phyloP scores from a whole-genome alignment of 2,888 invertebrate species.

The Lochmaea crataegi region DNA sequence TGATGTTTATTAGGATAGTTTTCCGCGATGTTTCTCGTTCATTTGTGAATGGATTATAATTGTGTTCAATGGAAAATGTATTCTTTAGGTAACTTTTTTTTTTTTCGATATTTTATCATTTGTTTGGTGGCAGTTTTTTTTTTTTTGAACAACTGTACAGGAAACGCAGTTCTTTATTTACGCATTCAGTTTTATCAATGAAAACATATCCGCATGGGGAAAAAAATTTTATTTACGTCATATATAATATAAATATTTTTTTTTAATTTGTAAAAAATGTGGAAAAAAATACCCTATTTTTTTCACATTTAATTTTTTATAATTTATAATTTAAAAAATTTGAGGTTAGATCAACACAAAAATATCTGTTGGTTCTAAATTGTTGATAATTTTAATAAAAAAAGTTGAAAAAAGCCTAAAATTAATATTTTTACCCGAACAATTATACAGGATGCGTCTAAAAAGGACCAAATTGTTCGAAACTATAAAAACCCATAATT shows the following conservation, averaged over 20 bases:
- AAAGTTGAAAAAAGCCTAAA: no score
- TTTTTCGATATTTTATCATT: slow-evolving; percentile 15
- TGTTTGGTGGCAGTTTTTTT: slow-evolving; percentile 9
- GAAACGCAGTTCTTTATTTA: slow-evolving; percentile 27
- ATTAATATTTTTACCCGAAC: no score
- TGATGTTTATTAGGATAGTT: slow-evolving; percentile 26
- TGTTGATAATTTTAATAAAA: background rate
- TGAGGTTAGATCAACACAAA: background rate
- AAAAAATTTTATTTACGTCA: background rate
- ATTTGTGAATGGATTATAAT: slow-evolving; percentile 38
- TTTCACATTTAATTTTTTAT: no score
- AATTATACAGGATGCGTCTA: background rate
- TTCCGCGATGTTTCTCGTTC: slow-evolving; percentile 22
- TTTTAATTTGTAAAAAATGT: no score
- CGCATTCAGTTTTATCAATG: slow-evolving; percentile 22
- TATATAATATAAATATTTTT: no score
- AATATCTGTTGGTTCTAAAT: background rate
- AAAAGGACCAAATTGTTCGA: background rate
- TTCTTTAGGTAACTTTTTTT: slow-evolving; percentile 61
- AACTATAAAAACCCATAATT: no score
- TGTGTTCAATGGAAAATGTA: slow-evolving; percentile 63
- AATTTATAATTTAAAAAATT: no score
- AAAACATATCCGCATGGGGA: slow-evolving; percentile 4
- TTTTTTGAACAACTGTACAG: background rate
- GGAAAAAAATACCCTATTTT: no score